These are phyloP conservation scores for Pomatorhinus ruficollis DNA, from an alignment of 2,113 vertebrate genomes.

Conservation along the genomic window DNA sequence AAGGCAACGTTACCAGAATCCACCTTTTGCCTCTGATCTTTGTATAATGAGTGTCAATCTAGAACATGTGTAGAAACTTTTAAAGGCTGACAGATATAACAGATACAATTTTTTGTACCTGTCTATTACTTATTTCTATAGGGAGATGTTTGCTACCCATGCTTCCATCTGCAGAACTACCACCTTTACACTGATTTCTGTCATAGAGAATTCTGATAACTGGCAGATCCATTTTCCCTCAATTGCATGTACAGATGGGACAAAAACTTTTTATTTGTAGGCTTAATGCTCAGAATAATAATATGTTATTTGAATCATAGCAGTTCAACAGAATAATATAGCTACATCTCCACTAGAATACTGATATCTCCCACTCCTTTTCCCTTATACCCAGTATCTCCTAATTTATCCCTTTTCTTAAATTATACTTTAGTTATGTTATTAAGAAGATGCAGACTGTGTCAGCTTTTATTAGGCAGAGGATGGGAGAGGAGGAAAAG, in stretches of 20 bases:
- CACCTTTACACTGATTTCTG: not conserved
- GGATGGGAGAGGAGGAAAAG: not conserved
- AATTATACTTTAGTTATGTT: not conserved
- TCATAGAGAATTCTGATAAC: not conserved
- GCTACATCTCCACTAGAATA: not conserved
- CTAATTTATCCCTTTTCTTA: not conserved
- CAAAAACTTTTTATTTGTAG: not conserved
- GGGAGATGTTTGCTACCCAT: not conserved
- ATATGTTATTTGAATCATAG: not conserved
- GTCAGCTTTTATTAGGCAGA: not conserved
- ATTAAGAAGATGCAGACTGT: not conserved
- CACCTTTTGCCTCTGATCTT: not conserved
- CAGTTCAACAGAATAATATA: not conserved
- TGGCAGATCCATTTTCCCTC: not conserved
- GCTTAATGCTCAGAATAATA: not conserved
- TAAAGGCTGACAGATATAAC: not conserved
- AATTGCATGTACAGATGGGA: not conserved
- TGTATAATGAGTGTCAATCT: not conserved
- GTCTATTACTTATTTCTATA: not conserved
- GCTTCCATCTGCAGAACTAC: not conserved
- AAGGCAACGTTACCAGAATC: not conserved
- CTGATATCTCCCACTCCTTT: not conserved
- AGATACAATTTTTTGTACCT: accelerated
- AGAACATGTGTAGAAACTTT: not conserved
- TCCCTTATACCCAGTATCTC: accelerated